Evolutionary conservation across 2,113 vertebrate species (phyloP), one percentile per base, ranked within the genome.

Genomic region (Varanus komodoensis): DNA sequence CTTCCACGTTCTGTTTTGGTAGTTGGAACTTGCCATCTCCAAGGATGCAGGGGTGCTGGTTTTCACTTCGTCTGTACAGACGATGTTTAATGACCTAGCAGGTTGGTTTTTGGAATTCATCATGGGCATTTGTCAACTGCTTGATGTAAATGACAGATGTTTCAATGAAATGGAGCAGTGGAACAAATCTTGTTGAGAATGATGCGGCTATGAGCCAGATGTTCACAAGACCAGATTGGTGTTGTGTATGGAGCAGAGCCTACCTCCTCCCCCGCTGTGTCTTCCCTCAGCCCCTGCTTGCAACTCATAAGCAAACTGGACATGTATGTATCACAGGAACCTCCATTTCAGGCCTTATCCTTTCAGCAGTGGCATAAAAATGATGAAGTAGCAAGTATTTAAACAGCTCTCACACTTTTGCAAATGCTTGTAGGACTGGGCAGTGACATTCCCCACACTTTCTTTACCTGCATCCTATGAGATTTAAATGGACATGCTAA

Each of bases 121-220:
- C 87, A 81, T 44, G 91, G 92, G 82, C 95, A 88, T 96, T 96
- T 96, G 95, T 96, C 95, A 96, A 93, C 84, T 86, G 83, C 91
- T 95, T 96, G 96, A 97, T 95, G 93, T 94, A 97, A 96, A 96
- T 96, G 97, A 97, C 97, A 97, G 96, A 97, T 97, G 96, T 96
- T 97, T 96, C 95, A 95, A 94, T 95, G 96, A 95, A 96, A 97
- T 93, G 94, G 96, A 96, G 87, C 91, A 90, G 93, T 97, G 96
- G 97, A 97, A 96, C 95, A 93, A 97, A 97, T 97, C 97, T 96
- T 88, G 94, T 96, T 96, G 95, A 94, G 96, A 96, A 94, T 96
- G 95, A 94, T 96, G 96, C 93, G 93, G 90, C 94, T 96, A 97
- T 94, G 94, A 95, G 93, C 96, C 97, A 97, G 96, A 97, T 97